These are phyloP conservation scores for Nasonia longicornis DNA, from an alignment of 1,140 invertebrate genomes.

Conservation along the genomic window DNA sequence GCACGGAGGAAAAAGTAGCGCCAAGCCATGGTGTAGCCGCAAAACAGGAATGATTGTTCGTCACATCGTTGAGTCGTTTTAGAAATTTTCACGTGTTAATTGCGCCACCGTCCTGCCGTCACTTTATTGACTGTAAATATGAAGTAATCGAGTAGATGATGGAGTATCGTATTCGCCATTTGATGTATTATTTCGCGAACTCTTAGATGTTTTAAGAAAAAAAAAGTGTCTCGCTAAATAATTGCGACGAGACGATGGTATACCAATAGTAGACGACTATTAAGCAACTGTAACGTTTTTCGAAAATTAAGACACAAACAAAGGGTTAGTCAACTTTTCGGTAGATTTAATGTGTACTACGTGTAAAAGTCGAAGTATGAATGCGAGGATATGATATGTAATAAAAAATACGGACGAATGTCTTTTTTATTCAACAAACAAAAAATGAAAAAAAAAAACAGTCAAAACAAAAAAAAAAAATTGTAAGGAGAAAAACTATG, in stretches of 20 bases:
- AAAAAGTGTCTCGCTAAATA: slow-evolving; percentile 35
- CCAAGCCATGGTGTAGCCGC: not conserved
- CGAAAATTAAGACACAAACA: slow-evolving; percentile 44
- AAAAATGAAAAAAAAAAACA: slow-evolving; percentile 5
- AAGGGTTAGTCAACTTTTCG: slow-evolving; percentile 46
- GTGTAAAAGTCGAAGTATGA: slow-evolving; percentile 52
- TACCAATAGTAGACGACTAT: slow-evolving; percentile 50
- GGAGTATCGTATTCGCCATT: slow-evolving; percentile 25
- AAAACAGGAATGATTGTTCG: not conserved
- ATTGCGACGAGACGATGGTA: slow-evolving; percentile 46
- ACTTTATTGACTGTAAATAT: slow-evolving; percentile 45
- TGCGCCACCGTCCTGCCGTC: slow-evolving; percentile 48
- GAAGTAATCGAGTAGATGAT: slow-evolving; percentile 39
- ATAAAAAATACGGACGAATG: slow-evolving; percentile 48
- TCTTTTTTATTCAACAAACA: slow-evolving; percentile 48
- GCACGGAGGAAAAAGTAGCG: too few relatives aligned
- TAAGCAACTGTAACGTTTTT: slow-evolving; percentile 50
- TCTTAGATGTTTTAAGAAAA: slow-evolving; percentile 42
- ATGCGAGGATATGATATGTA: slow-evolving; percentile 37
- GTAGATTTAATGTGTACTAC: slow-evolving; percentile 61
- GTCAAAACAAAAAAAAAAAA: slow-evolving; percentile 9
- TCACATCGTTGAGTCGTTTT: slow-evolving; percentile 33
- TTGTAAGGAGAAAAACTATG: slow-evolving; percentile 18
- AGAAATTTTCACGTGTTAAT: slow-evolving; percentile 34
- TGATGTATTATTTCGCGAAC: slow-evolving; percentile 45